Evolutionary conservation across 2,113 vertebrate species (phyloP).

Genomic region (Sander lucioperca): DNA sequence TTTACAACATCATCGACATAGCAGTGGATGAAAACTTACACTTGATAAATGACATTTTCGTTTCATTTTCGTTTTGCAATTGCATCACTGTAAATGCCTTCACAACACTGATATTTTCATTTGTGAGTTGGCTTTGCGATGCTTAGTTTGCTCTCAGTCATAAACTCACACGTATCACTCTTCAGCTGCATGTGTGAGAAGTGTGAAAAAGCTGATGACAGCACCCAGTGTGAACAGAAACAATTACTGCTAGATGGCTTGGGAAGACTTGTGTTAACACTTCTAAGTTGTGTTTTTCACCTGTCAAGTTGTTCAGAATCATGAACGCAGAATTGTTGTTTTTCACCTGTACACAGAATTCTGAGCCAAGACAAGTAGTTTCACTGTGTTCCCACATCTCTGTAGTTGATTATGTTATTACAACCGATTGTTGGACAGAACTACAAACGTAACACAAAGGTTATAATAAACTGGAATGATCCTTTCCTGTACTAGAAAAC

Average conservation of each 20-base stretch:
- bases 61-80: no score
- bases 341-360: not conserved
- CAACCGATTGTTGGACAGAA: not conserved
- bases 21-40: no score
- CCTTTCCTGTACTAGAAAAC: not conserved
- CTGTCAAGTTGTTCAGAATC: not conserved
- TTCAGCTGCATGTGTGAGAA: not conserved
- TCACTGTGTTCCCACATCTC: no score
- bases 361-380: not conserved
- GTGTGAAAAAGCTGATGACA: constrained; percentile 16
- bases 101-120: not conserved
- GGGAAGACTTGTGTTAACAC: not conserved
- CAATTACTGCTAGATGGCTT: not conserved
- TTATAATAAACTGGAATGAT: not conserved
- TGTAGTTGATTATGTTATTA: no score
- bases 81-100: not conserved
- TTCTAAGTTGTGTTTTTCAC: not conserved
- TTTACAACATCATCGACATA: no score
- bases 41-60: not conserved
- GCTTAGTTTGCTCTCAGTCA: not conserved
- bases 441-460: not conserved
- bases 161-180: not conserved
- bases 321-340: not conserved
- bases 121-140: not conserved
- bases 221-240: not conserved